Percentiles rank a stretch among this genome's conserved stretches.
Evolutionary conservation across 2,888 invertebrate genomes (phyloP).

Genomic region (Tenthredo distinguenda): DNA sequence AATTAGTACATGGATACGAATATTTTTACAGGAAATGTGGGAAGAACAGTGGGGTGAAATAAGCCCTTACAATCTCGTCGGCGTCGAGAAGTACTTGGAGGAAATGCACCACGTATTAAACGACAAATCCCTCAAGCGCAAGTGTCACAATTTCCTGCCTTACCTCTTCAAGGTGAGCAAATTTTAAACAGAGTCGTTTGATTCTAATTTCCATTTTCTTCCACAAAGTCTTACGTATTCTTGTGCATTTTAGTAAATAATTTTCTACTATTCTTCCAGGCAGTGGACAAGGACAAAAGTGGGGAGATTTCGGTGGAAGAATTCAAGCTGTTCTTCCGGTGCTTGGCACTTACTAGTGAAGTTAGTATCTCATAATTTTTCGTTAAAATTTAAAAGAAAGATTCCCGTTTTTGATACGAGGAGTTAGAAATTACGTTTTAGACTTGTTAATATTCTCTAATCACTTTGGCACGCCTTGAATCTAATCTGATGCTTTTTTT

Average conservation of each 20-base stretch:
- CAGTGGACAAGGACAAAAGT: constrained; percentile 89
- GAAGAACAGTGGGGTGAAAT: constrained; percentile 91
- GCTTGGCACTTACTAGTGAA: constrained; percentile 87
- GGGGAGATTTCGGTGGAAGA: constrained; percentile 90
- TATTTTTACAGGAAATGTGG: constrained; percentile 84
- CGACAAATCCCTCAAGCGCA: constrained; percentile 86
- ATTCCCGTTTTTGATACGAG: neutral
- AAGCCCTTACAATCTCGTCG: constrained; percentile 89
- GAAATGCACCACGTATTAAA: constrained; percentile 91
- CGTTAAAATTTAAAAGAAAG: neutral
- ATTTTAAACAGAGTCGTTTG: constrained; percentile 4
- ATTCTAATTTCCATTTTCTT: constrained; percentile 2
- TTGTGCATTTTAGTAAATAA: neutral
- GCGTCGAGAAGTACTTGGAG: constrained; percentile 89
- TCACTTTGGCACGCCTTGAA: constrained; percentile 5
- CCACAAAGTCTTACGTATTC: neutral
- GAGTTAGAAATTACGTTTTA: neutral
- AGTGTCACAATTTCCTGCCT: constrained; percentile 88
- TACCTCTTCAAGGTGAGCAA: constrained; percentile 87
- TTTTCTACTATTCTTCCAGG: constrained; percentile 79
- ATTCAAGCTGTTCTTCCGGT: constrained; percentile 90
- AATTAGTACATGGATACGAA: constrained; percentile 32
- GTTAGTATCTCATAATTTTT: constrained; percentile 71
- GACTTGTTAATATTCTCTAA: constrained; percentile 37
- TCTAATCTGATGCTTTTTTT: constrained; percentile 41